phyloP scores from a whole-genome alignment of 2,113 vertebrate genomes.

The Pica pica region DNA sequence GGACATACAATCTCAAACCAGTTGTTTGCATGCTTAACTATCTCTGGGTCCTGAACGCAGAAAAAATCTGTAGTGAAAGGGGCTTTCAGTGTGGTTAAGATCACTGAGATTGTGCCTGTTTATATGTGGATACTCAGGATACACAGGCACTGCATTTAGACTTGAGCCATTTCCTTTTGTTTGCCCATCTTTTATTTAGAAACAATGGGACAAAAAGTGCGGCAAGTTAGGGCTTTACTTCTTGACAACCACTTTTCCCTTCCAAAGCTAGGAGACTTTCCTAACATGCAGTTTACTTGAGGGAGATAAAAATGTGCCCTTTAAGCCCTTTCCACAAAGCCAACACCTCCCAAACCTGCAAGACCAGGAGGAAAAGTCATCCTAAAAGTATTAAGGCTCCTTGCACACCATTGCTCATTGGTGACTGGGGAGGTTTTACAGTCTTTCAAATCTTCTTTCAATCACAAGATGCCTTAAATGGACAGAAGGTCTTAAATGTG shows the following conservation, averaged over 20 bases:
- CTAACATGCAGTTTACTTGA: not conserved
- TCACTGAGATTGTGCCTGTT: not conserved
- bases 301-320: conserved; percentile 22
- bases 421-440: conserved; percentile 71
- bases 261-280: not conserved
- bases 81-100: not conserved
- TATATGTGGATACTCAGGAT: not conserved
- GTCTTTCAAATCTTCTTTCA: conserved; percentile 73
- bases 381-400: conserved; percentile 52
- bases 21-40: not conserved
- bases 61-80: not conserved
- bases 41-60: not conserved
- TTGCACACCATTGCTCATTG: conserved; percentile 36
- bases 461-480: conserved; percentile 76
- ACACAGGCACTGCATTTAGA: conserved; percentile 29
- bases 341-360: conserved; percentile 35
- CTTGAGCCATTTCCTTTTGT: conserved; percentile 27
- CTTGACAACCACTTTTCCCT: not conserved
- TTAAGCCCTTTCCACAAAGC: not conserved
- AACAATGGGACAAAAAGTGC: conserved; percentile 7
- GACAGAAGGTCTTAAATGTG: conserved; percentile 75
- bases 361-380: conserved; percentile 45
- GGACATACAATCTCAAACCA: not conserved
- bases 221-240: conserved; percentile 29
- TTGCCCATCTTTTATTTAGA: conserved; percentile 4